Evolutionary conservation across 2,888 invertebrate species (phyloP), one percentile per base, ranked within the genome.

Genomic region (Monopis laevigella): DNA sequence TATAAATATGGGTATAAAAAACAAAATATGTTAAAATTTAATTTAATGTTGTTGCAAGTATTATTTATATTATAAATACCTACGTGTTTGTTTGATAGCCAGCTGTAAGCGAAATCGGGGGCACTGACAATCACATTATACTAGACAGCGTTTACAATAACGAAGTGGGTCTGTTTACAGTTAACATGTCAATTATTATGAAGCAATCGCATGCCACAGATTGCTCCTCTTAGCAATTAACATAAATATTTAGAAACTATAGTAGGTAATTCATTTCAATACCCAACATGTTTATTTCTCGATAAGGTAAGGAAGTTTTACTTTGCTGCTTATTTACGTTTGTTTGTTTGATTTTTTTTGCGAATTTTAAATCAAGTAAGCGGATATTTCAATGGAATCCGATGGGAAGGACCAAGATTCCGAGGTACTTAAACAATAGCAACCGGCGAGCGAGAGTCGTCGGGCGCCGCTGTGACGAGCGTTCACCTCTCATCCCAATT

Each of bases 371-470:
- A n/a, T n/a, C n/a, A n/a, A 3, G 17, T 17, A 32, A 57, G 58
- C 72, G 74, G 72, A 75, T 74, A 67, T 67, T 61, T 65, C 65
- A 65, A 62, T 63, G 72, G 74, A 71, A 72, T 75, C 66, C 69
- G 69, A 70, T 74, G 74, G 67, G 70, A 74, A 77, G 78, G 74
- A 77, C 75, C 67, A 75, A 75, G 78, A 78, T 74, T 71, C 75
- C 73, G 73, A 65, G 67, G 72, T 77, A 73, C 72, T 74, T 70
- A 75, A 74, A 80, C 78, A 78, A 78, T 78, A 75, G 70, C 67
- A 18, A 21, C 36, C 36, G 51, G 65, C 65, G 69, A 71, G 75
- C 69, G 78, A 74, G 77, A 77, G 77, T 19, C 21, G 19, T 71
- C 69, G 73, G 41, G 73, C 77, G 74, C 72, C 32, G 72, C 67